These are phyloP conservation scores for Heliconius cydno DNA, from an alignment of 2,888 invertebrate genomes.

Conservation along the genomic window DNA sequence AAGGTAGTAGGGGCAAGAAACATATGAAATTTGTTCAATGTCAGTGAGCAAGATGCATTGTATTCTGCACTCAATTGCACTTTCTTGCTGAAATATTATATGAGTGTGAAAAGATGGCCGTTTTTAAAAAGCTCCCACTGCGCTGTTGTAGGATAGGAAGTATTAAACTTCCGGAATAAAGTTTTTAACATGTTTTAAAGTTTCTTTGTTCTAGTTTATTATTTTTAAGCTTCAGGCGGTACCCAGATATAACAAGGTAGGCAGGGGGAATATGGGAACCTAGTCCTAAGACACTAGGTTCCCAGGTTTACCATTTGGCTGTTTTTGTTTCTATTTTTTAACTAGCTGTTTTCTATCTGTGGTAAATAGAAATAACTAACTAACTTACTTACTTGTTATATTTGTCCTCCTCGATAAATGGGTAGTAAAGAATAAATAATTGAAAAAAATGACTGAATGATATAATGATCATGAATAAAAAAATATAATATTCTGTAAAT, in stretches of 20 bases:
- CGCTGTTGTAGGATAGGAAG: background rate
- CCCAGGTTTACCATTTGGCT: background rate
- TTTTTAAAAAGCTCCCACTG: slow-evolving; percentile 3
- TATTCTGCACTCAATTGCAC: slow-evolving; percentile 32
- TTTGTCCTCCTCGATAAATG: no score
- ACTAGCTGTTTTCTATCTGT: no score
- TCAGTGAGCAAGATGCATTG: slow-evolving; percentile 22
- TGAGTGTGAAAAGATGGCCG: slow-evolving; percentile 24
- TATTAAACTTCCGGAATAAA: background rate
- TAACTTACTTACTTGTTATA: no score
- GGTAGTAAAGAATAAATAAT: no score
- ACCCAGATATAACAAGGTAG: background rate
- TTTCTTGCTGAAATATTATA: slow-evolving; percentile 33
- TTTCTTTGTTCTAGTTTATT: background rate
- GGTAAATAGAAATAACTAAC: no score
- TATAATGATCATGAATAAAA: no score
- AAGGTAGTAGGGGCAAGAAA: slow-evolving; percentile 11
- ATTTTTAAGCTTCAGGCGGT: background rate
- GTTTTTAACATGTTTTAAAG: background rate
- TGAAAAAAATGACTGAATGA: no score
- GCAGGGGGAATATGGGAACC: background rate
- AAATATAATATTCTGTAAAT: background rate
- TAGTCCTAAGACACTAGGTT: background rate
- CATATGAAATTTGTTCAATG: slow-evolving; percentile 24
- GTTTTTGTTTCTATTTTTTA: background rate